These are phyloP conservation scores for Drosophila ohnishii DNA, from an alignment of 1,140 invertebrate species.

Conservation along the genomic window DNA sequence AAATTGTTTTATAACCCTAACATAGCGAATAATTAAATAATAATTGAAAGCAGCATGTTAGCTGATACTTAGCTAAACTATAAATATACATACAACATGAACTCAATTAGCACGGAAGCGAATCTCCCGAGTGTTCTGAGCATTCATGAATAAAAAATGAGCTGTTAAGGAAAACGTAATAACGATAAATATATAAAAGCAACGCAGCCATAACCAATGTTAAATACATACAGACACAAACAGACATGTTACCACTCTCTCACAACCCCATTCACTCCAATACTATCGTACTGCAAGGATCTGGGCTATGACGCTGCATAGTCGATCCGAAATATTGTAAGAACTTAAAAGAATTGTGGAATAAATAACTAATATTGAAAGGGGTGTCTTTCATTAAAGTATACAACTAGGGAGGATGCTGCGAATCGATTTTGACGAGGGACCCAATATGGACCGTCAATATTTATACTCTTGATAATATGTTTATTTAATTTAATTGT, in stretches of 20 bases:
- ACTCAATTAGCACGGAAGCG: constrained; percentile 13
- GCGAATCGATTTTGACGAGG: background rate
- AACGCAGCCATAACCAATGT: constrained; percentile 65
- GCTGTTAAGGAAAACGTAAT: constrained; percentile 67
- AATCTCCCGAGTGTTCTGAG: constrained; percentile 59
- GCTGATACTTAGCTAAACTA: constrained; percentile 59
- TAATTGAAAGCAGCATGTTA: constrained; percentile 39
- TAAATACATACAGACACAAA: constrained; percentile 44
- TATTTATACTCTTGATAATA: too few species aligned
- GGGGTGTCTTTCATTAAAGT: background rate
- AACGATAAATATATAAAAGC: constrained; percentile 34
- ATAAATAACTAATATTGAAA: constrained; percentile 54
- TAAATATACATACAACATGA: constrained; percentile 30
- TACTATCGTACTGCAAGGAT: constrained; percentile 35
- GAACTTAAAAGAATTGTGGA: constrained; percentile 44
- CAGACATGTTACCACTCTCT: constrained; percentile 37
- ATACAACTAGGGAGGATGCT: background rate
- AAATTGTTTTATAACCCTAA: constrained; percentile 69
- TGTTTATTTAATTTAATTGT: too few species aligned
- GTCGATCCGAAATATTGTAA: constrained; percentile 40
- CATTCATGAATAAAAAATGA: constrained; percentile 42
- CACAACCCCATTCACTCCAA: constrained; percentile 31
- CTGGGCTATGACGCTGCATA: constrained; percentile 19
- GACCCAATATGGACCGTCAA: too few species aligned
- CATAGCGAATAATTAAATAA: constrained; percentile 42